Evolutionary conservation across 2,113 vertebrate species (phyloP), one percentile per base, ranked within the genome.

Genomic region (Trematomus loennbergii): DNA sequence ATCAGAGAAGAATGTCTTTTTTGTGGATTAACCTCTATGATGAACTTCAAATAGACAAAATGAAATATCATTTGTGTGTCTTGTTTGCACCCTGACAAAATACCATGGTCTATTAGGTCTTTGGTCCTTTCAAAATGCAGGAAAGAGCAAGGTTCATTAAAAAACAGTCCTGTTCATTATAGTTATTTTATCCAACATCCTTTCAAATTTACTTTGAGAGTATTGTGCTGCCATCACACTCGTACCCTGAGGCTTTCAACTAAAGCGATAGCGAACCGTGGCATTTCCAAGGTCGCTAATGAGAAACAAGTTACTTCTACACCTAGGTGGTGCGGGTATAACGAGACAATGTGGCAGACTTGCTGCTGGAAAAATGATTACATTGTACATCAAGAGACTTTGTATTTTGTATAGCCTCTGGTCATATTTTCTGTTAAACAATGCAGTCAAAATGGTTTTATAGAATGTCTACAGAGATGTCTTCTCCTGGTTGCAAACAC

Each of bases 251-350:
- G 80, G 85, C 79, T 80, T 83, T 74, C 25, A 66, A 84, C 75
- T 82, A 63, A 83, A 84, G 67, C 68, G 68, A 64, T 60, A 81
- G 83, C 67, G 72, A 83, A 72, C 71, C 2, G 16, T 83, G 87
- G 80, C 88, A 87, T 91, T 91, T 89, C 77, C 75, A 79, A 67
- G 46, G 7, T 45, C 15, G 29, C 90, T 90, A 90, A 91, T 90
- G 84, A 90, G 88, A 89, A 92, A 82, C 80, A 75, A 82, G 90
- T 91, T 88, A 80, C 80, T 87, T 75, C 85, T 73, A 75, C 84
- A 88, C 72, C 29, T 87, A 86, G 68, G 69, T 53, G 49, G n/a
- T 65, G 62, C 3, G 0, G 68, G 83, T 78, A 69, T 78, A 90
- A 88, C 68, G 59, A 91, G 86, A 72, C 73, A 64, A 25, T 12